Evolutionary conservation across 1,140 invertebrate species (phyloP).

Genomic region (Caenorhabditis elegans): WBcel235 BX284602.5:6353501-6354000

Average conservation of each 20-base stretch:
- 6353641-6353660: conserved; percentile 1
- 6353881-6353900: background rate
- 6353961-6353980: background rate
- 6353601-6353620: too few species aligned
- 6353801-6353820: background rate
- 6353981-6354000: background rate
- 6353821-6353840: background rate
- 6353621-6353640: background rate
- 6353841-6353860: background rate
- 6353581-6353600: too few species aligned
- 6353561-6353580: too few species aligned
- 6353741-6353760: too few species aligned
- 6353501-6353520: too few species aligned
- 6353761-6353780: too few species aligned
- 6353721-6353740: too few species aligned
- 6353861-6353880: background rate
- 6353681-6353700: background rate
- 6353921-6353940: background rate
- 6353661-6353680: background rate
- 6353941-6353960: background rate
- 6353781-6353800: too few species aligned
- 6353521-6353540: too few species aligned
- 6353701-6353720: background rate
- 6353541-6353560: too few species aligned
- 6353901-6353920: background rate